Evolutionary conservation across 2,888 invertebrate genomes (phyloP).

Genomic region (Ochropacha duplaris): DNA sequence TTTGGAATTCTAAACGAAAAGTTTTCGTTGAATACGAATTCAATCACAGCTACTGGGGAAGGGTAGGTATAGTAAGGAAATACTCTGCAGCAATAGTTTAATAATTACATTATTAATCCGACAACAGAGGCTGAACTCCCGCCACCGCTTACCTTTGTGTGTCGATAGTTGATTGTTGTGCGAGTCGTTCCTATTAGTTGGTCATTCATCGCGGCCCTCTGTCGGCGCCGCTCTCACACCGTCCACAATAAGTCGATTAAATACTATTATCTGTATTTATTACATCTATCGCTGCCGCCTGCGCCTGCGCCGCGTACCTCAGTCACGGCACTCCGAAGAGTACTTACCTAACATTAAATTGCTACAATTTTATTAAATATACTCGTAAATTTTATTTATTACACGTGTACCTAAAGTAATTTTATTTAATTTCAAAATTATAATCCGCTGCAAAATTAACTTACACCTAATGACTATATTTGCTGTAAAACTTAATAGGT

Average conservation of each 20-base stretch:
- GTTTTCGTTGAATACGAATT: neutral
- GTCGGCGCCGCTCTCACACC: conserved; percentile 44
- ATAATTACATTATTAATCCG: conserved; percentile 37
- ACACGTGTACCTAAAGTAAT: conserved; percentile 3
- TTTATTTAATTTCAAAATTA: neutral
- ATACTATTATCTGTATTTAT: conserved; percentile 68
- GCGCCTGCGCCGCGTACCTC: conserved; percentile 38
- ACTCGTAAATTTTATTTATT: neutral
- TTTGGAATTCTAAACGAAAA: neutral
- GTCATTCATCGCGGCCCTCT: conserved; percentile 54
- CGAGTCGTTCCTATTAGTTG: conserved; percentile 50
- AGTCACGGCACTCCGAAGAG: conserved; percentile 8
- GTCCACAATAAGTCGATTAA: conserved; percentile 61
- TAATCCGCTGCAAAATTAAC: neutral
- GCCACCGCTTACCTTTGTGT: conserved; percentile 47
- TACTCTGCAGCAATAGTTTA: conserved; percentile 7
- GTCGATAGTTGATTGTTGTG: conserved; percentile 12
- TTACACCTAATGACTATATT: too few species aligned
- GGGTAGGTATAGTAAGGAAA: neutral
- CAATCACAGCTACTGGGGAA: neutral
- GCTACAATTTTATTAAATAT: neutral
- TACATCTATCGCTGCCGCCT: conserved; percentile 53
- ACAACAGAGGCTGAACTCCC: conserved; percentile 32
- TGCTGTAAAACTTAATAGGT: too few species aligned
- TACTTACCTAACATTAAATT: neutral